Percentiles rank a stretch among this genome's conserved stretches.
These are phyloP conservation scores for Pristionchus mayeri DNA, from an alignment of 2,888 invertebrate genomes.

Conservation along the genomic window DNA sequence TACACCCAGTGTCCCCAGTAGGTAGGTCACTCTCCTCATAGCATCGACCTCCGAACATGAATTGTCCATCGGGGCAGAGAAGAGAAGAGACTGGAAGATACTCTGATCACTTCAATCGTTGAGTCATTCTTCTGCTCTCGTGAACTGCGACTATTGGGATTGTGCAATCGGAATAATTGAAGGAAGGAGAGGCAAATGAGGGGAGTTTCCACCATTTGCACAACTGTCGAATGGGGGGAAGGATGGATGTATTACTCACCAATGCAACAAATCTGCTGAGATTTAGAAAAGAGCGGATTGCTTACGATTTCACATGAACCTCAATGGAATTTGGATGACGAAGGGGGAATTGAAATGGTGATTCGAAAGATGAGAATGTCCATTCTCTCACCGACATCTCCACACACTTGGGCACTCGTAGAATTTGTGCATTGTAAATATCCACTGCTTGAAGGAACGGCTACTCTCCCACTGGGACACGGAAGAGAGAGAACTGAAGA, in stretches of 20 bases:
- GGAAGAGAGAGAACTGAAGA: conserved; percentile 18
- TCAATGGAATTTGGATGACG: neutral
- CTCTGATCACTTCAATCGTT: neutral
- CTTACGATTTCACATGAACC: conserved; percentile 26
- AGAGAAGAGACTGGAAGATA: neutral
- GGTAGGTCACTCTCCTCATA: conserved; percentile 19
- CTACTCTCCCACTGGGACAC: conserved; percentile 17
- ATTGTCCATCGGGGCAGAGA: conserved; percentile 9
- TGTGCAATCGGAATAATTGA: neutral
- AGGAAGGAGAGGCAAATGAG: neutral
- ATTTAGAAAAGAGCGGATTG: neutral
- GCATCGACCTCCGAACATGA: conserved; percentile 26
- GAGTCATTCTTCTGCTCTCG: neutral
- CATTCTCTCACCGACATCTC: neutral
- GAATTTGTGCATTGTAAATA: conserved; percentile 17
- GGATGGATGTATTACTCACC: conserved; percentile 21
- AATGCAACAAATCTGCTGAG: conserved; percentile 27
- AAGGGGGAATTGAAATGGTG: neutral
- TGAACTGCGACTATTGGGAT: conserved; percentile 8
- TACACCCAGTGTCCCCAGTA: neutral
- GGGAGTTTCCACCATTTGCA: neutral
- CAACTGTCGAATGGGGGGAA: neutral
- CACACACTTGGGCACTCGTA: neutral
- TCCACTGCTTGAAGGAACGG: neutral
- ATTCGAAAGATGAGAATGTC: neutral